phyloP scores from a whole-genome alignment of 2,888 invertebrate genomes.

The Crocallis elinguaria region DNA sequence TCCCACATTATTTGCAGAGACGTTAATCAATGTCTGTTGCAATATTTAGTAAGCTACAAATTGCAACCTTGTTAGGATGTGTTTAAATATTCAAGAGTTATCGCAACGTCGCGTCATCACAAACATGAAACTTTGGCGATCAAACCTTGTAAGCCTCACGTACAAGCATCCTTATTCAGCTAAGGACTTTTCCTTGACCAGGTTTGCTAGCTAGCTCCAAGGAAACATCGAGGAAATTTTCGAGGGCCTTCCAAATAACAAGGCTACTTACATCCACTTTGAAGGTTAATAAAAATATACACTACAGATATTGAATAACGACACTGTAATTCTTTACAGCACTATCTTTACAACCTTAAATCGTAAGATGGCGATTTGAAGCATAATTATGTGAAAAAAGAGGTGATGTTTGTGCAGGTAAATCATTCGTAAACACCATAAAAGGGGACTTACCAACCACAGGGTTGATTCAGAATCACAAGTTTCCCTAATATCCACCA shows the following conservation, averaged over 20 bases:
- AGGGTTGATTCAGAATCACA: slow-evolving; percentile 15
- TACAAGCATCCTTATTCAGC: slow-evolving; percentile 39
- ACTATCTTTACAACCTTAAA: slow-evolving; percentile 2
- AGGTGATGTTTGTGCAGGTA: slow-evolving; percentile 8
- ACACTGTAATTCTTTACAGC: neutral
- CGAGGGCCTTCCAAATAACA: neutral
- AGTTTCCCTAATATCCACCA: slow-evolving; percentile 30
- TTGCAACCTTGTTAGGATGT: slow-evolving; percentile 13
- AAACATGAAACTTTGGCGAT: slow-evolving; percentile 6
- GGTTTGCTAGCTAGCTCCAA: slow-evolving; percentile 35
- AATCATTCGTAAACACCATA: slow-evolving; percentile 5
- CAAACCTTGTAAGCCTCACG: slow-evolving; percentile 41
- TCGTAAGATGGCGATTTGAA: slow-evolving; percentile 3
- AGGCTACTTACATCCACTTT: neutral
- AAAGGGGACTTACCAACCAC: slow-evolving; percentile 3
- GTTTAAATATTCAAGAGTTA: slow-evolving; percentile 22
- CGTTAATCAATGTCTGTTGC: too few relatives aligned
- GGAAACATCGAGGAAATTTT: slow-evolving; percentile 11
- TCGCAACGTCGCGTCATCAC: slow-evolving; percentile 7
- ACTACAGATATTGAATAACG: neutral
- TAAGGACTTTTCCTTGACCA: slow-evolving; percentile 62
- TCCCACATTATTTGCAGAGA: too few relatives aligned
- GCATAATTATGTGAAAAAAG: slow-evolving; percentile 1
- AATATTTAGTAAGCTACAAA: too few relatives aligned
- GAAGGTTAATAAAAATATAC: neutral